Base-by-base conservation (phyloP, 2,888 invertebrate genomes). In the Charanyca ferruginea region DNA sequence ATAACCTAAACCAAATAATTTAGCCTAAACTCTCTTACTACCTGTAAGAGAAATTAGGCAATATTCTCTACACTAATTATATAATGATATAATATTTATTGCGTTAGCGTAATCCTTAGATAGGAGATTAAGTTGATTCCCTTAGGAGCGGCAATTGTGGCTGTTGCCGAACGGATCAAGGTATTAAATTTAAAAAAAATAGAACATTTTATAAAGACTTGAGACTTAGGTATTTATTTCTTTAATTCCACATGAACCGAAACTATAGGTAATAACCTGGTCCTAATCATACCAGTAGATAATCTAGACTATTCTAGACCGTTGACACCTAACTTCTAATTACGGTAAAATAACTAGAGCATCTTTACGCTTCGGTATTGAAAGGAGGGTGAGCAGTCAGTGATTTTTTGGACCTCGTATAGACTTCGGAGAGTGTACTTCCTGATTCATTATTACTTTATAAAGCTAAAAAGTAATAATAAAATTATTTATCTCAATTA, bases 31-130 rank as follows among this genome's bases (percentile, higher is more conserved):
- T 4, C 28, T 18, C 22, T 18, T n/a, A 23, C 18, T n/a, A n/a
- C n/a, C n/a, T n/a, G n/a, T n/a, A n/a, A n/a, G n/a, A n/a, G n/a
- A 25, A 9, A 9, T 9, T 32, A 16, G 4, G n/a, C 20, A 28
- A 38, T 22, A 55, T 65, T 20, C 23, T n/a, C 23, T 16, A 4
- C 16, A 38, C 20, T 54, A 67, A 67, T 54, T 58, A 38, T 13
- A 7, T 48, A 47, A 54, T 38, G 11, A 35, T 75, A 44, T 54
- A 71, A 67, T 71, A 71, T 71, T 71, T 68, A 75, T 54, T 58
- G 44, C 41, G 58, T 52, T 49, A 75, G 11, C 20, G 16, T 59
- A 54, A 75, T 57, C 45, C 20, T 23, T 28, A 41, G 42, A 48
- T 4, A 6, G 13, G 3, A 58, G 41, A 55, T 67, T 49, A 41